A percentile compares a stretch with the other conserved stretches of the same genome.
These are phyloP conservation scores for Sesamia nonagrioides DNA, from an alignment of 1,140 invertebrate species.

Conservation along the genomic window DNA sequence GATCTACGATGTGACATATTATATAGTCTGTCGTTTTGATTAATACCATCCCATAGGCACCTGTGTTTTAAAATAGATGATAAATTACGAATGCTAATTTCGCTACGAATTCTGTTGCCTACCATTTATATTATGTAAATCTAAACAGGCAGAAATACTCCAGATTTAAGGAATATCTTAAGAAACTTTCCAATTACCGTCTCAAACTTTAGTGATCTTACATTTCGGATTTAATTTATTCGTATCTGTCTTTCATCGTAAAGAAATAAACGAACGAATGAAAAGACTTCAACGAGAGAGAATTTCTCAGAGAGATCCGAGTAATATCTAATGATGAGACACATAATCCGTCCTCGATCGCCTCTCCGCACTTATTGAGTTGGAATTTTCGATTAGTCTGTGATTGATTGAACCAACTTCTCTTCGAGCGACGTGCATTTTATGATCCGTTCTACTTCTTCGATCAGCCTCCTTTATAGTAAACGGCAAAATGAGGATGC, in stretches of 20 bases:
- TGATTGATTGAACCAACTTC: slow-evolving; percentile 85
- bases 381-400: slow-evolving; percentile 86
- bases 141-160: slow-evolving; percentile 40
- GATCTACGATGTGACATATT: too few relatives aligned
- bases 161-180: slow-evolving; percentile 22
- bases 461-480: slow-evolving; percentile 66
- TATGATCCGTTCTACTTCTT: slow-evolving; percentile 83
- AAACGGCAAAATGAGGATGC: slow-evolving; percentile 52
- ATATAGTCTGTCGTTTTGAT: not conserved
- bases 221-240: slow-evolving; percentile 44
- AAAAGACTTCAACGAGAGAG: slow-evolving; percentile 54
- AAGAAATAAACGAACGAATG: slow-evolving; percentile 70
- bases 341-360: slow-evolving; percentile 79
- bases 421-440: slow-evolving; percentile 79
- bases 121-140: slow-evolving; percentile 43
- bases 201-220: slow-evolving; percentile 27
- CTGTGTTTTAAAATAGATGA: slow-evolving; percentile 7
- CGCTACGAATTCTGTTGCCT: slow-evolving; percentile 28
- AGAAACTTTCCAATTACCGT: slow-evolving; percentile 46
- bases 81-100: slow-evolving; percentile 42
- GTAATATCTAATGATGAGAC: slow-evolving; percentile 83
- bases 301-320: slow-evolving; percentile 54
- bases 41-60: not conserved
- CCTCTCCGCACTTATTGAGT: slow-evolving; percentile 78
- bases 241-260: slow-evolving; percentile 70